Percentiles rank a stretch among this genome's conserved stretches.
Conservation (phyloP, 2,113 vertebrate species). For the Platysteira castanea region DNA sequence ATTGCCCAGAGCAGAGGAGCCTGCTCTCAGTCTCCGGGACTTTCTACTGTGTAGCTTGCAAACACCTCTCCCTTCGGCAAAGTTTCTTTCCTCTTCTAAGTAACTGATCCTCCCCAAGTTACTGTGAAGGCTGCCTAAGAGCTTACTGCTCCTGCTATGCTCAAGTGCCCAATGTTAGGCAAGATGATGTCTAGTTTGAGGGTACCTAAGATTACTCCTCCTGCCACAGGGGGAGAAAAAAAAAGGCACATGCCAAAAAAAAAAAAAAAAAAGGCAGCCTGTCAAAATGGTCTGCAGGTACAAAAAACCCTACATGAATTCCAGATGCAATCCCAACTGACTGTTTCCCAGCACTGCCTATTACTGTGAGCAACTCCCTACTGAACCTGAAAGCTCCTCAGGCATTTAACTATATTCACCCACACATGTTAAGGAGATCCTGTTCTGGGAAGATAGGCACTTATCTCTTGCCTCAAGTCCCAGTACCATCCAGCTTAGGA, state of each 20-base stretch:
- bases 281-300: background rate
- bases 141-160: background rate
- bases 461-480: constrained; percentile 59
- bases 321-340: background rate
- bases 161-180: background rate
- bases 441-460: constrained; percentile 52
- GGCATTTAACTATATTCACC: constrained; percentile 53
- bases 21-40: background rate
- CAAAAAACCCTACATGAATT: background rate
- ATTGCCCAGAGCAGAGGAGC: background rate
- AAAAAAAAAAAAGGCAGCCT: background rate
- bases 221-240: background rate
- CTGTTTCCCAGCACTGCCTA: constrained; percentile 17
- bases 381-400: constrained; percentile 19
- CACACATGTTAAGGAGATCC: constrained; percentile 50
- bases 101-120: background rate
- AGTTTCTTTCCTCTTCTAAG: background rate
- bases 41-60: background rate
- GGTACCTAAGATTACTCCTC: background rate
- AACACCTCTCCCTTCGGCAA: background rate
- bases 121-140: background rate
- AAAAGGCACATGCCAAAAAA: background rate
- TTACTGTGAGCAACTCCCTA: constrained; percentile 17
- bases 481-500: constrained; percentile 31
- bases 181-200: background rate